These are phyloP conservation scores for Australoheros facetus DNA, from an alignment of 2,797 vertebrate genomes.

Conservation along the genomic window DNA sequence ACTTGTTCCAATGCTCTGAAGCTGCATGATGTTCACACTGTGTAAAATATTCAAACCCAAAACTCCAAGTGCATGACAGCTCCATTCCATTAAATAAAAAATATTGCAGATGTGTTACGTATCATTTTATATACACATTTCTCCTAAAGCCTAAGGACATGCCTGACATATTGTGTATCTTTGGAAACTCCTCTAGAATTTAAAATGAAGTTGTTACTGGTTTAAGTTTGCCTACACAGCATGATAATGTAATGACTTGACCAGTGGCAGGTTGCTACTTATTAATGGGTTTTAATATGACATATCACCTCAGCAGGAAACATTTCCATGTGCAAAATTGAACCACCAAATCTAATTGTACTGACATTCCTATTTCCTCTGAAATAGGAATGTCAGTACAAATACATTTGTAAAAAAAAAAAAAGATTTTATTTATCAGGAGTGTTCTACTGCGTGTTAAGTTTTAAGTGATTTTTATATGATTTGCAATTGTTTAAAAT, in stretches of 20 bases:
- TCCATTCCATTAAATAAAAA: not conserved
- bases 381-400: not conserved
- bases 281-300: slow-evolving; percentile 38
- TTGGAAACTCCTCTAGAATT: not conserved
- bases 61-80: not conserved
- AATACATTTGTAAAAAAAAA: not conserved
- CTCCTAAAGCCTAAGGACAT: not conserved
- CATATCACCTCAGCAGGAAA: slow-evolving; percentile 26
- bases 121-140: slow-evolving; percentile 1
- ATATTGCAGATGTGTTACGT: not conserved
- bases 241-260: slow-evolving; percentile 26
- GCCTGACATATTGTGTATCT: not conserved
- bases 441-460: too few species aligned
- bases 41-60: not conserved
- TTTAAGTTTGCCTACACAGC: slow-evolving; percentile 30
- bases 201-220: slow-evolving; percentile 10
- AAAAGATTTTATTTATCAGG: too few species aligned
- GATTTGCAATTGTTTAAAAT: not conserved
- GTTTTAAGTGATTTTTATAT: not conserved
- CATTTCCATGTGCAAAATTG: not conserved
- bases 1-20: not conserved
- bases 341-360: slow-evolving; percentile 32
- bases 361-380: slow-evolving; percentile 23
- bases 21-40: not conserved
- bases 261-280: slow-evolving; percentile 5